Evolutionary conservation across 2,113 vertebrate species (phyloP).

Genomic region (Nesospiza acunhae): DNA sequence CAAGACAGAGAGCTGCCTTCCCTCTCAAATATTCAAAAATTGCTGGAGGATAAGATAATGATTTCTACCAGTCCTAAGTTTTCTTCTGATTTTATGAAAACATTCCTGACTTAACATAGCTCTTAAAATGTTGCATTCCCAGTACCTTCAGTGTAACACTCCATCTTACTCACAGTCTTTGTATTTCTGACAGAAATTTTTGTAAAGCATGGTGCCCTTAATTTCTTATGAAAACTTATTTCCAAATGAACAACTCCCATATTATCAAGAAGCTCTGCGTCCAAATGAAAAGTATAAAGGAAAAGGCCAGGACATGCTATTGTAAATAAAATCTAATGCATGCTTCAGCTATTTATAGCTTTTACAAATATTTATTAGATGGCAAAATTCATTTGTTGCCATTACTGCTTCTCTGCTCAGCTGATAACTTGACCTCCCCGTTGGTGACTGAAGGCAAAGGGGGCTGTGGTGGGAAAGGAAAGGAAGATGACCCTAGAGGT

Average conservation of each 20-base stretch:
- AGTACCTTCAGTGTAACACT: neutral
- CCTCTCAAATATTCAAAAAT: neutral
- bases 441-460: neutral
- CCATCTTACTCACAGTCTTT: neutral
- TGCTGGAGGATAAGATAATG: neutral
- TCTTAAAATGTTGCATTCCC: neutral
- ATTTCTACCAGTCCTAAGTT: neutral
- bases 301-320: neutral
- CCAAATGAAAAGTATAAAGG: neutral
- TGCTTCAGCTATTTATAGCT: neutral
- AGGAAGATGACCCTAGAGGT: neutral
- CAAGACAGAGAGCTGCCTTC: neutral
- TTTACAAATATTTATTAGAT: constrained; percentile 13
- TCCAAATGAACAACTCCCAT: neutral
- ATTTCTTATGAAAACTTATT: neutral
- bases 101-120: neutral
- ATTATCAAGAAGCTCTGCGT: neutral
- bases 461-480: neutral
- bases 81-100: neutral
- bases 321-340: neutral
- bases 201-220: neutral
- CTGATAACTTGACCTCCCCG: neutral
- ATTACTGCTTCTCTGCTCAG: neutral
- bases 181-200: neutral
- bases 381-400: neutral